Base-by-base conservation (phyloP, 2,113 vertebrate genomes). In the Pachycephala philippinensis region DNA sequence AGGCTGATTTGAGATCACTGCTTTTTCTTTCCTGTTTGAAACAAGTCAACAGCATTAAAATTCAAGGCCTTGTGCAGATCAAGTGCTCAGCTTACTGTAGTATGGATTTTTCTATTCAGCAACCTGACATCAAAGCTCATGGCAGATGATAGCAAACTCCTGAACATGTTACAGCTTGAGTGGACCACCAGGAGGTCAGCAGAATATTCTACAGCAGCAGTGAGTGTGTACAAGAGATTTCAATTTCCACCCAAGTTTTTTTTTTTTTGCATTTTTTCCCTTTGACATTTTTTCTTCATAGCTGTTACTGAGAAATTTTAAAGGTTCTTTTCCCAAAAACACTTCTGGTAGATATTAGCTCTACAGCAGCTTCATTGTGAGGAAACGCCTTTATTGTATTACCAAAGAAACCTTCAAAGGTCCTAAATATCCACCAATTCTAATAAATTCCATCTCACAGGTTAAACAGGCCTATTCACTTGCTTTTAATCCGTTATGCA, bases 41-140 rank as follows among this genome's bases (percentile, higher is more conserved):
- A 97, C 87, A 97, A 91, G 98, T 95, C 98, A 90, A 96, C 85
- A 87, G 69, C 97, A 98, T 98, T 98, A 98, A 98, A 98, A 99
- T 98, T 91, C 97, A 98, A 97, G 79, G 97, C 98, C 98, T 97
- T 98, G 98, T 97, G 98, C 96, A 70, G 92, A 96, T 92, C 47
- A 96, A 97, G 97, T 97, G 98, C 98, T 98, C 98, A 98, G 97
- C 96, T 97, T 88, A 79, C 97, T 94, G 80, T 44, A 94, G 88
- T 39, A 18, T 4, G 52, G 98, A 98, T 97, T 96, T 64, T 97
- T 96, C 98, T 97, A 97, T 97, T 98, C 97, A 98, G 97, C 98
- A 97, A 47, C 91, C 97, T 97, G 98, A 98, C 97, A 98, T 98
- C 98, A 98, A 97, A 97, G 97, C 97, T 97, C 84, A 2, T 37